Base-by-base conservation (phyloP, 2,797 vertebrate genomes). In the Tragelaphus eurycerus region DNA sequence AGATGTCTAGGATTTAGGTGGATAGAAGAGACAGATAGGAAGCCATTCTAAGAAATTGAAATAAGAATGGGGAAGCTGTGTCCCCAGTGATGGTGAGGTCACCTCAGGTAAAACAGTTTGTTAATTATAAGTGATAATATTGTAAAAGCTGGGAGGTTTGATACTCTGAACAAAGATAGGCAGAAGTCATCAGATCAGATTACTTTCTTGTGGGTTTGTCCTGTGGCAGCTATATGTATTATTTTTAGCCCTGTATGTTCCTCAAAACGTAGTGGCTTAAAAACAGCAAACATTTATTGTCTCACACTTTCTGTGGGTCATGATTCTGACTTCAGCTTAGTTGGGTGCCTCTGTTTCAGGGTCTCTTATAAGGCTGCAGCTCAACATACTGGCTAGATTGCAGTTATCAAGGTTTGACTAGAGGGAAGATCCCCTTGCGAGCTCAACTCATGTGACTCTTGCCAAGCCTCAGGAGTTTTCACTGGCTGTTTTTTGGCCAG, bases 1-100 rank as follows among this genome's bases (percentile, higher is more conserved):
- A 94, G 29, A 88, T 97, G 54, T 60, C n/a, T 90, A 67, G 76
- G 29, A 86, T 96, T 92, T 90, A 43, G 48, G 27, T 93, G 90
- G 46, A 43, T 60, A 93, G 52, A 87, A 88, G 71, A 79, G 57
- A 62, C 13, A 2, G 48, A 31, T 89, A 82, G 83, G 54, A 96
- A 93, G 50, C 54, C 67, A 57, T 84, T 74, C 60, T 79, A 84
- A 92, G 71, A 52, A 96, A 64, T 62, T 84, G 46, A 85, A n/a
- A 2, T 84, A 57, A 93, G 59, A 88, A 78, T 92, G 31, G 89
- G 52, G 86, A 83, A 31, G 16, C 5, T 84, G 9, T 88, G 34
- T 59, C 29, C 17, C 17, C 31, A 2, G 46, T 90, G 83, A 95
- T 79, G 57, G 23, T 92, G 62, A 96, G 82, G 50, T 90, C 48